Conservation (phyloP, 2,888 invertebrate species). For the Andricus quercusramuli region DNA sequence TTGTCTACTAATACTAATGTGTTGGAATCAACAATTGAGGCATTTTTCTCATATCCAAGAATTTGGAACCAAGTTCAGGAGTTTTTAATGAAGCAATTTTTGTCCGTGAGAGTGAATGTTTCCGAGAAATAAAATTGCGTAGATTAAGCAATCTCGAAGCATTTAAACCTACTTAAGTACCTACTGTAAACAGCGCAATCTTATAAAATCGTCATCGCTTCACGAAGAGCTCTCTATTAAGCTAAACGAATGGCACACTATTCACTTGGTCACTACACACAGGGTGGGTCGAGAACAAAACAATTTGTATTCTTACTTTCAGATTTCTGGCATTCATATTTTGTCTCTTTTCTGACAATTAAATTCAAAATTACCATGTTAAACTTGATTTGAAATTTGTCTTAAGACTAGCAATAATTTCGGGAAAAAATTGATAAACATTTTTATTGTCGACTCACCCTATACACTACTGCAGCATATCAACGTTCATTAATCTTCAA, state of each 20-base stretch:
- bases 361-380: background rate
- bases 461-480: background rate
- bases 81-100: background rate
- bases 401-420: too few relatives aligned
- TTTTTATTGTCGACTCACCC: background rate
- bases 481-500: background rate
- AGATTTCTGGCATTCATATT: background rate
- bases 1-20: too few relatives aligned
- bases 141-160: conserved; percentile 28
- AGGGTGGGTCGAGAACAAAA: background rate
- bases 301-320: background rate
- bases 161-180: conserved; percentile 37
- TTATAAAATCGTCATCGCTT: conserved; percentile 36
- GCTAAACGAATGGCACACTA: conserved; percentile 22
- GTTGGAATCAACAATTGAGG: too few relatives aligned
- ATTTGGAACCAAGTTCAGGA: too few relatives aligned
- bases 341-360: background rate
- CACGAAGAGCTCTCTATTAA: conserved; percentile 35
- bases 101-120: background rate
- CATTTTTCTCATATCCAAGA: too few relatives aligned
- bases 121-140: conserved; percentile 33
- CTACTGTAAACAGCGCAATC: conserved; percentile 39
- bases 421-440: too few relatives aligned
- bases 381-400: too few relatives aligned
- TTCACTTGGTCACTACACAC: conserved; percentile 3